Percentiles rank a stretch among this genome's conserved stretches.
phyloP scores from a whole-genome alignment of 64 coral and sea anemone genomes.

The Montipora sp. region DNA sequence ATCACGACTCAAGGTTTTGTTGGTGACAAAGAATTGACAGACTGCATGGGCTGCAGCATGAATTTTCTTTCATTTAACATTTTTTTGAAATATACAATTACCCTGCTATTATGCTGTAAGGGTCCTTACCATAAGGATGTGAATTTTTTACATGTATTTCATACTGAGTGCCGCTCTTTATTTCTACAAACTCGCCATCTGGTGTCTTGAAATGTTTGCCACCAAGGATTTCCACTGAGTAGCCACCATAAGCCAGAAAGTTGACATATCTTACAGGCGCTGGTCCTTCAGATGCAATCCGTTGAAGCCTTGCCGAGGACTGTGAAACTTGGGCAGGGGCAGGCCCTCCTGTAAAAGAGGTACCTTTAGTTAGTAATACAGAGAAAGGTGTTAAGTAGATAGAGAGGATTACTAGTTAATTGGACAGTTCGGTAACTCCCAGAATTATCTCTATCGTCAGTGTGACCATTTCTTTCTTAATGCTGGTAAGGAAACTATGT shows the following conservation, averaged over 20 bases:
- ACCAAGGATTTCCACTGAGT: constrained; percentile 42
- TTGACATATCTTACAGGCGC: neutral
- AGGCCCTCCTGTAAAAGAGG: neutral
- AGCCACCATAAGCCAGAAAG: constrained; percentile 28
- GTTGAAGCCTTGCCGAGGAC: neutral
- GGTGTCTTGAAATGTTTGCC: constrained; percentile 57
- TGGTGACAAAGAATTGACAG: too few relatives aligned
- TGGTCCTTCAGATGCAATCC: neutral
- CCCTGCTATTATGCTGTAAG: too few relatives aligned
- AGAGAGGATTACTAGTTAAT: neutral
- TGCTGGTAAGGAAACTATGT: too few relatives aligned
- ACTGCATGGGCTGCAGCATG: too few relatives aligned
- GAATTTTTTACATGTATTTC: constrained; percentile 52
- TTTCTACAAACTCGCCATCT: constrained; percentile 54
- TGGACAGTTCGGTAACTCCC: neutral
- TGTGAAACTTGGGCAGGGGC: neutral
- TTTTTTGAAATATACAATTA: neutral
- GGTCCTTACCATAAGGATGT: constrained; percentile 18
- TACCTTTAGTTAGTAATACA: neutral
- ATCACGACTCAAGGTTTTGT: too few relatives aligned
- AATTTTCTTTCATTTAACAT: too few relatives aligned
- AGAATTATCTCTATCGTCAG: too few relatives aligned
- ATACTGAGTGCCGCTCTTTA: constrained; percentile 43
- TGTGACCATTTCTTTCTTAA: too few relatives aligned
- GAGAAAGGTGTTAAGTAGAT: neutral